These are phyloP conservation scores for Lapara coniferarum DNA, from an alignment of 2,888 invertebrate species.

Conservation along the genomic window DNA sequence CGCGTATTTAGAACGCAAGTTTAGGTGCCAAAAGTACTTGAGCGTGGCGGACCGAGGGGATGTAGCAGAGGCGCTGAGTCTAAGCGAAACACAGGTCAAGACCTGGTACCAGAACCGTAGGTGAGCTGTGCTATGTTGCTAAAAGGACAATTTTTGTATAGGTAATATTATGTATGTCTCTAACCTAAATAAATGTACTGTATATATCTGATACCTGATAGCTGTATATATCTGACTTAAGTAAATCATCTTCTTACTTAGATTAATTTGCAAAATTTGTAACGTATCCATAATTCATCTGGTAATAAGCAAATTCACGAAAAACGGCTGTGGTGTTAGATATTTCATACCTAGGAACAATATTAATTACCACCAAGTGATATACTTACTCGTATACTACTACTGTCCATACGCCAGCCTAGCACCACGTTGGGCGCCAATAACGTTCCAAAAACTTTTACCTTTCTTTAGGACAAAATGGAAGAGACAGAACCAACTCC, in stretches of 20 bases:
- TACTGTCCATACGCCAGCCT: neutral
- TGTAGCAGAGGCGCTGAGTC: constrained; percentile 94
- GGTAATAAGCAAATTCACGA: too few species aligned
- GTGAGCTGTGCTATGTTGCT: constrained; percentile 65
- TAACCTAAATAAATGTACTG: too few species aligned
- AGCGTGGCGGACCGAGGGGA: constrained; percentile 97
- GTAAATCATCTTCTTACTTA: too few species aligned
- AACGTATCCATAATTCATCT: too few species aligned
- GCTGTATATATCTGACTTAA: too few species aligned
- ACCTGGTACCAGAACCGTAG: constrained; percentile 97
- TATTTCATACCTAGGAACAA: too few species aligned
- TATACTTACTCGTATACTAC: too few species aligned
- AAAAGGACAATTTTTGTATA: neutral
- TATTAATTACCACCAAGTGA: too few species aligned
- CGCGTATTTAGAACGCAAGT: constrained; percentile 95
- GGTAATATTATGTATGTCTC: too few species aligned
- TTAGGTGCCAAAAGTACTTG: constrained; percentile 96
- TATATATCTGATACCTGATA: too few species aligned
- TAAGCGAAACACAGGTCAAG: constrained; percentile 97
- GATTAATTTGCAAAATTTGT: too few species aligned
- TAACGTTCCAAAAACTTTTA: neutral
- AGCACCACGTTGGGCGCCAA: constrained; percentile 30
- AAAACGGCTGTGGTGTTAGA: too few species aligned
- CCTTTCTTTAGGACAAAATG: constrained; percentile 88
- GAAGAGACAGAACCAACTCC: constrained; percentile 94